A percentile compares a stretch with the other conserved stretches of the same genome.
Conservation (phyloP, 2,888 invertebrate genomes). For the Dasysyrphus tricinctus region DNA sequence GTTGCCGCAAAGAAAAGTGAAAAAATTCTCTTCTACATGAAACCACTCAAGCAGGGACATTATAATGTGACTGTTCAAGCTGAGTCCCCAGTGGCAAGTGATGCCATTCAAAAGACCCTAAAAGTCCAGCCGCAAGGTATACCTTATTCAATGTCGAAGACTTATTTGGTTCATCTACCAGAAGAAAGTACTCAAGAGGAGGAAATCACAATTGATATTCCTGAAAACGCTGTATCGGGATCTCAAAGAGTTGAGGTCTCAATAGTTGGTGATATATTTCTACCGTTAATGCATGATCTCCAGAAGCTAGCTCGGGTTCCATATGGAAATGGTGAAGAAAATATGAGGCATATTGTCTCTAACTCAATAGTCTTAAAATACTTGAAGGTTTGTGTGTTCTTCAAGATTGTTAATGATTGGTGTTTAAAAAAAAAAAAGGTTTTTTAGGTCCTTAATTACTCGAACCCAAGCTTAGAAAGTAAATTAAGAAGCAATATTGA, state of each 20-base stretch:
- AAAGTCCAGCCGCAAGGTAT: slow-evolving; percentile 89
- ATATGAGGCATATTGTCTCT: slow-evolving; percentile 87
- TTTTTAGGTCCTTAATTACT: slow-evolving; percentile 84
- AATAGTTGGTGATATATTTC: slow-evolving; percentile 85
- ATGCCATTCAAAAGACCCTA: slow-evolving; percentile 87
- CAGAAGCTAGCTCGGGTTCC: slow-evolving; percentile 86
- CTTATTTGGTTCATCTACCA: slow-evolving; percentile 87
- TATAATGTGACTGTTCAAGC: slow-evolving; percentile 89
- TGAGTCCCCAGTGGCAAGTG: slow-evolving; percentile 80
- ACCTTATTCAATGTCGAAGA: slow-evolving; percentile 86
- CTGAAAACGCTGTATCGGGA: slow-evolving; percentile 84
- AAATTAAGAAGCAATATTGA: slow-evolving; percentile 87
- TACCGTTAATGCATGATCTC: slow-evolving; percentile 85
- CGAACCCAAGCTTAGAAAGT: slow-evolving; percentile 87
- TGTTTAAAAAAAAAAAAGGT: neutral
- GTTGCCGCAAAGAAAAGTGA: slow-evolving; percentile 37
- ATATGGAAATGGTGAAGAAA: slow-evolving; percentile 89
- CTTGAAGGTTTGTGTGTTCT: slow-evolving; percentile 84
- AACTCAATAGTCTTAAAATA: slow-evolving; percentile 87
- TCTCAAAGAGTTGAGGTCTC: slow-evolving; percentile 85
- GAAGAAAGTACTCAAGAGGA: slow-evolving; percentile 83
- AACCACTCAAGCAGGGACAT: slow-evolving; percentile 87
- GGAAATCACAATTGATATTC: slow-evolving; percentile 84
- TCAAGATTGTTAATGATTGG: slow-evolving; percentile 84
- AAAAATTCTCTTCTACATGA: slow-evolving; percentile 87